Conservation (phyloP, 2,113 vertebrate species). For the Misgurnus mizolepis region DNA sequence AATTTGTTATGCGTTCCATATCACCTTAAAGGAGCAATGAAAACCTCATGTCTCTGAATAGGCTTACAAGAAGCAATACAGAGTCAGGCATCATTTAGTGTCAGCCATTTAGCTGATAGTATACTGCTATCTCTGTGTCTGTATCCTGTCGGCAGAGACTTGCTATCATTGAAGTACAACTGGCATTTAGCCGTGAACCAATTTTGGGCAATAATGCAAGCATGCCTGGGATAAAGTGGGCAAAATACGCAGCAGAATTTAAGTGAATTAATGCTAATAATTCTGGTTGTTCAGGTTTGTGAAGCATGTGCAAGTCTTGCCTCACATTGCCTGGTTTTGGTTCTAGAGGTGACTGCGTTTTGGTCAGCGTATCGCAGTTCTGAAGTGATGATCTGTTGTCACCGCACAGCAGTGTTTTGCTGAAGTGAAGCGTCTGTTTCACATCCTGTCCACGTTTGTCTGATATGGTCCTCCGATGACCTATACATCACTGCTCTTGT, state of each 20-base stretch:
- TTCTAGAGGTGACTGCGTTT: conserved; percentile 5
- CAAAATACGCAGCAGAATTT: too few species aligned
- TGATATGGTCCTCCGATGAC: background rate
- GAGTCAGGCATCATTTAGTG: background rate
- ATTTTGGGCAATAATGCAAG: background rate
- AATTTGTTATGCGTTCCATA: too few species aligned
- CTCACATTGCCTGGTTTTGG: conserved; percentile 1
- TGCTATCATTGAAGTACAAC: background rate
- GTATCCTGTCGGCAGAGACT: conserved; percentile 26
- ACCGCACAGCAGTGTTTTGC: conserved; percentile 30
- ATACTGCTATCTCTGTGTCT: conserved; percentile 26
- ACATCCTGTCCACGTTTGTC: conserved; percentile 23
- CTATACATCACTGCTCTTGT: background rate
- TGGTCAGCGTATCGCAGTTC: background rate
- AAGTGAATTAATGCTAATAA: too few species aligned
- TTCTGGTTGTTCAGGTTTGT: background rate
- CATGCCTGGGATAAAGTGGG: background rate
- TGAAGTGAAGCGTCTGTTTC: conserved; percentile 36
- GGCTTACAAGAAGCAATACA: background rate
- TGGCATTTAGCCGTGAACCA: conserved; percentile 1
- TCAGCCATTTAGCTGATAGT: conserved; percentile 13
- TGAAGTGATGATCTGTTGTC: conserved; percentile 35
- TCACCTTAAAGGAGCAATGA: too few species aligned
- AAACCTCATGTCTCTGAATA: background rate
- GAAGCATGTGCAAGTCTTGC: background rate